phyloP scores from a whole-genome alignment of 2,113 vertebrate genomes.

The Hippocampus abdominalis region DNA sequence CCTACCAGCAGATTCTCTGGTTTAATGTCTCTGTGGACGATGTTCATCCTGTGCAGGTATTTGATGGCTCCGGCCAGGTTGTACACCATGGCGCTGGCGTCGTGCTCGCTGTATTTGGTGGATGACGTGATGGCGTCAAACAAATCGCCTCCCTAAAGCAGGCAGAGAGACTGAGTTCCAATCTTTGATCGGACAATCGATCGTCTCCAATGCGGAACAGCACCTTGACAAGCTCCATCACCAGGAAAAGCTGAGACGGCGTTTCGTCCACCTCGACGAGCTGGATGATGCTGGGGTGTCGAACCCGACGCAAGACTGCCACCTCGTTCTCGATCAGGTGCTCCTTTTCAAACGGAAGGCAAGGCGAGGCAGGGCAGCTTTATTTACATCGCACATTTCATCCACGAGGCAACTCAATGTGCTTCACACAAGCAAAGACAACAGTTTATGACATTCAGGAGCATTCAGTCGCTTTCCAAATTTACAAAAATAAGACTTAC shows the following conservation, averaged over 20 bases:
- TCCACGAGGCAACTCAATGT: no score
- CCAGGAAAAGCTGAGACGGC: slow-evolving; percentile 86
- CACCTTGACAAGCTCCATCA: slow-evolving; percentile 99
- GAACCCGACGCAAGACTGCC: slow-evolving; percentile 85
- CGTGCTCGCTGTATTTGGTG: slow-evolving; percentile 93
- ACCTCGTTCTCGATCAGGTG: slow-evolving; percentile 98
- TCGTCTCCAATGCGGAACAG: background rate
- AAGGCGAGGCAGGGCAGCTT: no score
- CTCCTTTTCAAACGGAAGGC: slow-evolving; percentile 72
- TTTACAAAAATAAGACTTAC: no score
- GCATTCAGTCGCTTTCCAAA: no score
- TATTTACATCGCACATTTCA: no score
- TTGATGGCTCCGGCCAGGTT: slow-evolving; percentile 89
- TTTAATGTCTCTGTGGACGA: slow-evolving; percentile 97
- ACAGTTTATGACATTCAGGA: no score
- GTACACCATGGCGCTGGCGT: slow-evolving; percentile 95
- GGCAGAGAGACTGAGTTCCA: background rate
- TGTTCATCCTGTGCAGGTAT: slow-evolving; percentile 91
- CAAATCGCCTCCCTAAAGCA: slow-evolving; percentile 86
- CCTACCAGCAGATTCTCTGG: slow-evolving; percentile 94
- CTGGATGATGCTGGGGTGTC: slow-evolving; percentile 97
- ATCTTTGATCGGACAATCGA: background rate
- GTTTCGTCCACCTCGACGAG: slow-evolving; percentile 95
- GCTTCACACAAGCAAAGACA: no score
- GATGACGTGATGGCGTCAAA: slow-evolving; percentile 98